phyloP scores from a whole-genome alignment of 2,888 invertebrate genomes.

The Bursaphelenchus okinawaensis region DNA sequence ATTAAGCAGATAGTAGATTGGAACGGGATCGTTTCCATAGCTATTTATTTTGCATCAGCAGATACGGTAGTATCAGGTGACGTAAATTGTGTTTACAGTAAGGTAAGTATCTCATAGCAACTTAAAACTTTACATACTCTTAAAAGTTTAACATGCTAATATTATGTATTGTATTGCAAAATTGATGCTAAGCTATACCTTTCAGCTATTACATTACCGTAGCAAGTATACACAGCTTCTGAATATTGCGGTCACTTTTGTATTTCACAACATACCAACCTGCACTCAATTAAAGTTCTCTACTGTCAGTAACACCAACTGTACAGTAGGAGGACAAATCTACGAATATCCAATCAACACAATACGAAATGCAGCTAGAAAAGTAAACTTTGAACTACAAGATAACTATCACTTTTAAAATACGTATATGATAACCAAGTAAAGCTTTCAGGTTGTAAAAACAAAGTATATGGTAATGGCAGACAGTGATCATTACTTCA shows the following conservation, averaged over 20 bases:
- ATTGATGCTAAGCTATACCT: too few species aligned
- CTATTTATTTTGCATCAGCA: conserved; percentile 21
- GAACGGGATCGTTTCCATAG: conserved; percentile 27
- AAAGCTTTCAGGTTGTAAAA: conserved; percentile 18
- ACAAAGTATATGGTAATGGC: conserved; percentile 27
- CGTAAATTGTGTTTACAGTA: neutral
- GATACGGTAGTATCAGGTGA: conserved; percentile 8
- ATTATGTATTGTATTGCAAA: too few species aligned
- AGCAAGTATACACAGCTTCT: too few species aligned
- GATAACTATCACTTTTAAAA: neutral
- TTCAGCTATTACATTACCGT: too few species aligned
- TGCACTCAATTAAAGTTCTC: too few species aligned
- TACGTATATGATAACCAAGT: too few species aligned
- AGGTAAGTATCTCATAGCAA: neutral
- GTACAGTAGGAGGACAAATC: too few species aligned
- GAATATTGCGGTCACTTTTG: too few species aligned
- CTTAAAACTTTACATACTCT: too few species aligned
- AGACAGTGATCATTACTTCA: conserved; percentile 30
- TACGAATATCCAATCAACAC: conserved; percentile 22
- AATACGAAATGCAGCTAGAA: conserved; percentile 23
- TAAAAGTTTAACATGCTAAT: too few species aligned
- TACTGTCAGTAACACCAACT: too few species aligned
- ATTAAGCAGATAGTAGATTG: conserved; percentile 13
- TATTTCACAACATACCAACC: too few species aligned
- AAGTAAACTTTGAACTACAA: conserved; percentile 15